A percentile compares a stretch with the other conserved stretches of the same genome.
phyloP scores from a whole-genome alignment of 2,888 invertebrate species.

The Gymnocheta viridis region DNA sequence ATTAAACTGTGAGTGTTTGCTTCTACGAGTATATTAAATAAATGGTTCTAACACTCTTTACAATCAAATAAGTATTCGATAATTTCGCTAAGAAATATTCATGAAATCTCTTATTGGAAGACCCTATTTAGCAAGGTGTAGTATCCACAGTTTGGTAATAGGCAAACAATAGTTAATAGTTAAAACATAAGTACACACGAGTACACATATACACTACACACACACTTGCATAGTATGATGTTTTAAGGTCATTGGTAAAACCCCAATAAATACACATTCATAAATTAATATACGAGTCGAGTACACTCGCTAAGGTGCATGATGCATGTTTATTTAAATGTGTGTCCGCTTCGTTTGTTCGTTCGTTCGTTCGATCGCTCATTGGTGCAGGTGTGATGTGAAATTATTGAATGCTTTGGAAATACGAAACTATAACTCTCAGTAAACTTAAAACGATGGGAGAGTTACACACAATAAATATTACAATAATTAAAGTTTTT shows the following conservation, averaged over 20 bases:
- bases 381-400: constrained; percentile 40
- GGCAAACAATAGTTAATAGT: neutral
- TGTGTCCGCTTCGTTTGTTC: neutral
- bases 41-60: too few species aligned
- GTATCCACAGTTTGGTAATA: neutral
- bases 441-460: neutral
- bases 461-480: constrained; percentile 1
- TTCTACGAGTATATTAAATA: too few species aligned
- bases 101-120: too few species aligned
- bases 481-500: constrained; percentile 8
- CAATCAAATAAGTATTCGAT: too few species aligned
- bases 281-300: constrained; percentile 30
- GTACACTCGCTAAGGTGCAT: neutral
- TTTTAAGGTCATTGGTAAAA: constrained; percentile 59
- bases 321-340: constrained; percentile 1
- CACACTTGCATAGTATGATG: neutral
- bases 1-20: too few species aligned
- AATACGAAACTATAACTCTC: constrained; percentile 25
- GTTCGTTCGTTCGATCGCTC: neutral
- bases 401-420: constrained; percentile 23
- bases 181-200: neutral
- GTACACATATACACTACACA: too few species aligned
- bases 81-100: too few species aligned
- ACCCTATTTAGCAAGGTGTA: neutral
- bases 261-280: constrained; percentile 57